These are phyloP conservation scores for Aurelia coerulea DNA, from an alignment of 30 jellyfish, hydroid and myxozoan species.

Conservation along the genomic window DNA sequence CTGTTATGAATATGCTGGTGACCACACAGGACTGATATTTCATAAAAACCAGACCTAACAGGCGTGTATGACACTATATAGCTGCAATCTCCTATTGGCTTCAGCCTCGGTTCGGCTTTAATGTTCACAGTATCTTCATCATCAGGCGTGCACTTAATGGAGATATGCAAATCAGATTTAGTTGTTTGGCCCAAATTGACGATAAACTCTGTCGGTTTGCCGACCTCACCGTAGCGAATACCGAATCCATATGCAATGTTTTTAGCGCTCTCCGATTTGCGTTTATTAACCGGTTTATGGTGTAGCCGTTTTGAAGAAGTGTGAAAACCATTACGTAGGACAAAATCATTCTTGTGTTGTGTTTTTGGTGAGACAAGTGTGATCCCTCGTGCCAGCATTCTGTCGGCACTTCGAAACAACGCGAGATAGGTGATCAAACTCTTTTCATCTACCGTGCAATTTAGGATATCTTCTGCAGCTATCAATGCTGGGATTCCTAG, in stretches of 20 bases:
- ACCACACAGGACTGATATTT: constrained; percentile 74
- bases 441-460: constrained; percentile 81
- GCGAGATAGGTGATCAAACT: constrained; percentile 87
- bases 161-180: constrained; percentile 72
- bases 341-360: background rate
- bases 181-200: constrained; percentile 69
- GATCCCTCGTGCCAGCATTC: constrained; percentile 84
- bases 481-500: constrained; percentile 90
- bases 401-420: constrained; percentile 88
- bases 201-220: constrained; percentile 90
- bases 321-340: background rate
- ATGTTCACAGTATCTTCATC: constrained; percentile 43
- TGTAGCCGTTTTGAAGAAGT: background rate
- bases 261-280: constrained; percentile 15
- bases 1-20: constrained; percentile 78
- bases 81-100: constrained; percentile 80
- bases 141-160: constrained; percentile 90
- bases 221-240: constrained; percentile 93
- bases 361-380: constrained; percentile 50
- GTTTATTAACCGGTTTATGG: background rate
- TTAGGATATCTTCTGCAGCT: constrained; percentile 59
- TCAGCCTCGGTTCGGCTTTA: constrained; percentile 82
- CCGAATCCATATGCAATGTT: constrained; percentile 96
- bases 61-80: constrained; percentile 92
- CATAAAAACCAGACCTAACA: constrained; percentile 82